phyloP scores from a whole-genome alignment of 2,888 invertebrate species.

The Parnassius orleans region DNA sequence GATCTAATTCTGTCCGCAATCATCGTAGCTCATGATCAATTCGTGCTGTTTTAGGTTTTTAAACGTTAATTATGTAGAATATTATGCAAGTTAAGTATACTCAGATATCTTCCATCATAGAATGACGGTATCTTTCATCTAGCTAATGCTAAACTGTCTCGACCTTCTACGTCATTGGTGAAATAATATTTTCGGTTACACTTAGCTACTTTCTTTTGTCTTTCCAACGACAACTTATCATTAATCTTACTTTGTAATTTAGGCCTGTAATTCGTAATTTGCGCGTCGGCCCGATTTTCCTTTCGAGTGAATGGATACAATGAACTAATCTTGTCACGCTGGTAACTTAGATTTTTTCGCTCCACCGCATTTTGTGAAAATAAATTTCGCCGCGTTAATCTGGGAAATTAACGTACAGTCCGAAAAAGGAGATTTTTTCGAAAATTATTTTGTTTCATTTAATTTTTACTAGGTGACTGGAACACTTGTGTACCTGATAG shows the following conservation, averaged over 20 bases:
- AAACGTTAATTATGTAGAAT: too few relatives aligned
- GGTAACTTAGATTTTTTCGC: slow-evolving; percentile 16
- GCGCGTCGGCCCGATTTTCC: slow-evolving; percentile 22
- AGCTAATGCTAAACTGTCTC: not conserved
- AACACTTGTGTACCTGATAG: too few relatives aligned
- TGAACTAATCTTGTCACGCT: slow-evolving; percentile 19
- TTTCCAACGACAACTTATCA: slow-evolving; percentile 10
- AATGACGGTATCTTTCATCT: not conserved
- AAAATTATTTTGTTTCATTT: too few relatives aligned
- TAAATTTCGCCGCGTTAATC: slow-evolving; percentile 8
- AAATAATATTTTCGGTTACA: slow-evolving; percentile 17
- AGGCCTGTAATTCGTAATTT: slow-evolving; percentile 23
- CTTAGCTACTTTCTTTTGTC: slow-evolving; percentile 13
- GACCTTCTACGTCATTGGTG: slow-evolving; percentile 15
- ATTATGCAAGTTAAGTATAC: too few relatives aligned
- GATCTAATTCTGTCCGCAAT: too few relatives aligned
- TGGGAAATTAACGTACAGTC: too few relatives aligned
- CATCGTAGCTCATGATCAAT: too few relatives aligned
- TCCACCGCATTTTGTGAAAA: slow-evolving; percentile 12
- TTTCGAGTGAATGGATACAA: slow-evolving; percentile 17
- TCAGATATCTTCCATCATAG: too few relatives aligned
- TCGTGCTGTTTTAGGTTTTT: too few relatives aligned
- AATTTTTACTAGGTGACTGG: too few relatives aligned
- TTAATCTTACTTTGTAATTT: slow-evolving; percentile 26
- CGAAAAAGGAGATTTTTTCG: too few relatives aligned